Base-by-base conservation (phyloP, 2,113 vertebrate species). In the Neopipo cinnamomea region DNA sequence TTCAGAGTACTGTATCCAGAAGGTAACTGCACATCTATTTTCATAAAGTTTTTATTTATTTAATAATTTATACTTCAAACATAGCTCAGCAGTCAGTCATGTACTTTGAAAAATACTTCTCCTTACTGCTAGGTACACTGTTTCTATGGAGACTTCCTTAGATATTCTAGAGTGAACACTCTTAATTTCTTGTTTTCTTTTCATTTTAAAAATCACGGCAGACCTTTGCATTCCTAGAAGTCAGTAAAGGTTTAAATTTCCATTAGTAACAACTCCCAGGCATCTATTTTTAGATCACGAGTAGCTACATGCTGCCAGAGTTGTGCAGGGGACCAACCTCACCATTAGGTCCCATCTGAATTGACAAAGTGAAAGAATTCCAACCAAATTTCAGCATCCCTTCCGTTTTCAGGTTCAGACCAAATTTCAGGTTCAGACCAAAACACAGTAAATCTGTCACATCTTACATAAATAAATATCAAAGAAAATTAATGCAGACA, bases 121-220 rank as follows among this genome's bases (percentile, higher is more conserved):
- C 30, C n/a, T 86, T 74, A 77, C 9, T 71, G 66, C 61, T 42
- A 91, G 47, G 52, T 87, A 91, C 23, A 5, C 25, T 42, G 89
- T 96, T 97, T 92, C 96, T 89, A 88, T 89, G 58, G 93, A 52
- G 74, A 93, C 47, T 58, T 65, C 31, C 61, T 77, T 55, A 85
- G 49, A 49, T 47, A 82, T 8, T 62, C 49, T 17, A 10, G 18
- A 8, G n/a, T 53, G 58, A 93, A 88, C 58, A 62, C 13, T 55
- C 72, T 61, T 86, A n/a, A 82, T 78, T 24, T 63, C 27, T 52
- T 39, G 7, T 61, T 91, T 52, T 75, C n/a, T 71, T 74, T 82
- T 46, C 7, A 46, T 67, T 71, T 59, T 24, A 81, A 56, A 87
- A 67, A 79, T 39, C 23, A 59, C 15, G 30, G 24, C 46, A 86